Conservation (phyloP, 2,797 vertebrate genomes). For the Cossypha polioptera region DNA sequence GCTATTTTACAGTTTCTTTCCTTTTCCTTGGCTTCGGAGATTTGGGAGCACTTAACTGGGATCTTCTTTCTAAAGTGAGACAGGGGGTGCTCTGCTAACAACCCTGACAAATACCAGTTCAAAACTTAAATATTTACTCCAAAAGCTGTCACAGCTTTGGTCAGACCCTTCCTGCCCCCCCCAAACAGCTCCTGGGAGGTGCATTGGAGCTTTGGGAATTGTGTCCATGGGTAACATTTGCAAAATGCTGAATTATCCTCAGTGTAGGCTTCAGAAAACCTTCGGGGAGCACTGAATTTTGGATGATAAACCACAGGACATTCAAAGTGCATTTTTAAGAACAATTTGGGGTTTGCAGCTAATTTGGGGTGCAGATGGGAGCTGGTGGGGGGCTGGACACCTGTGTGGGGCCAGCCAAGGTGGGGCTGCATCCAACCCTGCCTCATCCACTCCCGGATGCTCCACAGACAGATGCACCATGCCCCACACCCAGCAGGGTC, state of each 20-base stretch:
- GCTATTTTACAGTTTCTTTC: background rate
- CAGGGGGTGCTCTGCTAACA: background rate
- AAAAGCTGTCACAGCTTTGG: background rate
- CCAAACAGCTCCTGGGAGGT: background rate
- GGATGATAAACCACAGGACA: background rate
- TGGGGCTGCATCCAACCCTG: background rate
- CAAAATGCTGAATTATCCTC: background rate
- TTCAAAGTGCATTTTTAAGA: background rate
- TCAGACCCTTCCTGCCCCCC: background rate
- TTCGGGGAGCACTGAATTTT: background rate
- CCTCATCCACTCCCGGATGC: background rate
- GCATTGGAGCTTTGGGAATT: background rate
- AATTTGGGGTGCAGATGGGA: background rate
- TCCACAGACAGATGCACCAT: background rate
- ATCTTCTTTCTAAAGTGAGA: background rate
- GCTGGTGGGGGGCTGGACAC: background rate
- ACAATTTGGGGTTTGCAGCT: background rate
- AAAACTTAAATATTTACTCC: background rate
- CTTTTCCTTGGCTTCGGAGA: background rate
- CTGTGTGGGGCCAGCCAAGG: background rate
- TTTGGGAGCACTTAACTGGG: background rate
- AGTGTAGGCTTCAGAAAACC: accelerated
- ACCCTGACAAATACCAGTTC: background rate
- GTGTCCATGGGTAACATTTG: background rate
- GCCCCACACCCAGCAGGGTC: background rate